Percentiles rank a stretch among this genome's conserved stretches.
These are phyloP conservation scores for Calyptommatus sinebrachiatus DNA, from an alignment of 2,113 vertebrate genomes.

Conservation along the genomic window DNA sequence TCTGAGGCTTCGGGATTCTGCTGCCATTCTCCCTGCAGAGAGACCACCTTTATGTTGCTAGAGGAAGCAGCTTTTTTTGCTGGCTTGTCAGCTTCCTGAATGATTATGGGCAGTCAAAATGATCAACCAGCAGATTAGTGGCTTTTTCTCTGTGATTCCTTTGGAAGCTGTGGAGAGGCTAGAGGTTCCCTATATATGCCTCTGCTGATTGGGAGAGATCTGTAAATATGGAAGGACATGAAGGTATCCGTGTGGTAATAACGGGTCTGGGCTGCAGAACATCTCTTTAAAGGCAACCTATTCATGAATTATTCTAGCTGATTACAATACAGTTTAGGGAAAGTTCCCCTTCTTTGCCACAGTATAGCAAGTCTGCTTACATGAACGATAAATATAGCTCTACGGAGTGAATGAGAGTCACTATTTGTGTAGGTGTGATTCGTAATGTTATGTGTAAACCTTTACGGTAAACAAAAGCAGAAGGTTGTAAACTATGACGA, in stretches of 20 bases:
- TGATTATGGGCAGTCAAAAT: neutral
- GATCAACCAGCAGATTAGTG: neutral
- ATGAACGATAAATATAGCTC: neutral
- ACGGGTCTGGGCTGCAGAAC: neutral
- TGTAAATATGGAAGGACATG: neutral
- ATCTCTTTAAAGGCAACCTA: neutral
- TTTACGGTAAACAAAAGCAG: neutral
- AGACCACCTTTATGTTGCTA: neutral
- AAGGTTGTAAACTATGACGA: constrained; percentile 3
- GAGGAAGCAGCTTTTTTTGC: constrained; percentile 8
- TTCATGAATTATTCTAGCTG: constrained; percentile 26
- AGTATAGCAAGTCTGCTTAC: constrained; percentile 3
- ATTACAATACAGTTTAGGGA: constrained; percentile 6
- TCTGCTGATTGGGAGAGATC: neutral
- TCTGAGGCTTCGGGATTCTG: too few relatives aligned
- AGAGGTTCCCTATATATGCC: neutral
- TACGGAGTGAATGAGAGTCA: neutral
- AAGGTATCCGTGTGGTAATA: neutral
- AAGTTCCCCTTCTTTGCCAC: constrained; percentile 6
- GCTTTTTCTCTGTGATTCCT: neutral
- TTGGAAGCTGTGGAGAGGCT: neutral
- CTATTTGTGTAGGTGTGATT: neutral
- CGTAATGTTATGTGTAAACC: constrained; percentile 17
- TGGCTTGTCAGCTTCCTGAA: constrained; percentile 16
- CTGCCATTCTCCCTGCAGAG: neutral